Percentiles rank a stretch among this genome's conserved stretches.
Evolutionary conservation across 2,888 invertebrate genomes (phyloP).

Genomic region (Conchocele bisecta): DNA sequence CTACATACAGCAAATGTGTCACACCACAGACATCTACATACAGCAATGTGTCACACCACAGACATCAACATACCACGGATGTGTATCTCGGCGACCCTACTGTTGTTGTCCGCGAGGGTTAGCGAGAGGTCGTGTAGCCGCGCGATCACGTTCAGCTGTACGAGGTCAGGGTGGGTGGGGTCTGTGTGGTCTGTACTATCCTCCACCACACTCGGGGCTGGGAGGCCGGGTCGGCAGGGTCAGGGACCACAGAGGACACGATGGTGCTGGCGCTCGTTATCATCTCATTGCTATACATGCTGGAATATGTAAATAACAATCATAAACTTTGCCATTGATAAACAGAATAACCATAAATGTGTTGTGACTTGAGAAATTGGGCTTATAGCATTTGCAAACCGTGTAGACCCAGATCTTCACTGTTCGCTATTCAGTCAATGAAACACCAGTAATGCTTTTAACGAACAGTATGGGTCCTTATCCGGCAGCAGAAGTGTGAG

Average conservation of each 20-base stretch:
- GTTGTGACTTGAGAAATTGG: too few species aligned
- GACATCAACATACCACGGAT: slow-evolving; percentile 82
- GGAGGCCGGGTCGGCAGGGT: slow-evolving; percentile 40
- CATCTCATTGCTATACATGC: slow-evolving; percentile 69
- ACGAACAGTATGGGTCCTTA: too few species aligned
- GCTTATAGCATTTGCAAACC: too few species aligned
- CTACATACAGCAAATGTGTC: background rate
- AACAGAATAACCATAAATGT: too few species aligned
- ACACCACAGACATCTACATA: background rate
- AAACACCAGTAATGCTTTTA: too few species aligned
- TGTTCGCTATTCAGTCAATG: too few species aligned
- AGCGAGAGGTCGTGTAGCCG: slow-evolving; percentile 87
- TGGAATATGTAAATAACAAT: slow-evolving; percentile 44
- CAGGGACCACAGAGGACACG: slow-evolving; percentile 59
- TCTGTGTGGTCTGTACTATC: too few species aligned
- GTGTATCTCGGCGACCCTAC: slow-evolving; percentile 88
- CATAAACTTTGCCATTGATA: too few species aligned
- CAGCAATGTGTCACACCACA: background rate
- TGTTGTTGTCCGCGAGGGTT: slow-evolving; percentile 88
- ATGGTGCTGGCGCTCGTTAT: slow-evolving; percentile 70
- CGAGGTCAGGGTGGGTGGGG: too few species aligned
- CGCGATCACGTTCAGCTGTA: slow-evolving; percentile 85
- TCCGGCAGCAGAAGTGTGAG: too few species aligned
- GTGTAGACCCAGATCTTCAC: too few species aligned
- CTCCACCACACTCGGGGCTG: too few species aligned